These are phyloP conservation scores for Microcebus ravelobensis DNA, from an alignment of 2,113 vertebrate genomes.

Conservation along the genomic window DNA sequence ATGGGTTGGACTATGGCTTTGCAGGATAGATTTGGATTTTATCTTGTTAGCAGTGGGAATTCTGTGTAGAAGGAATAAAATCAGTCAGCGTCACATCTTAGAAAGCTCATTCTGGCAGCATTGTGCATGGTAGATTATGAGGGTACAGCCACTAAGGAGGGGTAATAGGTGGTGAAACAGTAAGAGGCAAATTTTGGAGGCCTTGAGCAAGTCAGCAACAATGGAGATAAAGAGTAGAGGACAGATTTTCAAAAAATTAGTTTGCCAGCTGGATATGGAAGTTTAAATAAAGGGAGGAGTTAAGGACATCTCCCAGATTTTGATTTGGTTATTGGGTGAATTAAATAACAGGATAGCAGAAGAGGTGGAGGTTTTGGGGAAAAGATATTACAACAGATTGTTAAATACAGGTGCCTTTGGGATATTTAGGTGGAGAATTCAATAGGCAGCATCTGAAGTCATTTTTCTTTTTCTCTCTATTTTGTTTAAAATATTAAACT, in stretches of 20 bases:
- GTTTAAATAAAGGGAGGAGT: neutral
- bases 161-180: neutral
- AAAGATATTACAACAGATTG: neutral
- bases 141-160: neutral
- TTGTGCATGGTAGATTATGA: neutral
- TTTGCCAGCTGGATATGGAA: neutral
- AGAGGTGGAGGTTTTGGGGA: neutral
- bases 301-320: neutral
- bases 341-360: neutral
- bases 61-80: neutral
- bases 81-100: neutral
- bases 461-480: neutral
- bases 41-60: neutral
- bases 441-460: conserved; percentile 7
- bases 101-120: neutral
- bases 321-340: neutral
- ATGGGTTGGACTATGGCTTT: neutral
- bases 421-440: conserved; percentile 31
- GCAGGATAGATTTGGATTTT: neutral
- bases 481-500: conserved; percentile 16
- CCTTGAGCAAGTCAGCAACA: neutral
- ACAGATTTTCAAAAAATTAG: neutral
- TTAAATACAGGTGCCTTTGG: neutral
- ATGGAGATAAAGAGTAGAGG: neutral
- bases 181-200: neutral